Evolutionary conservation across 2,797 vertebrate species (phyloP), one percentile per base, ranked within the genome.

Genomic region (Tenualosa thibaudeaui): DNA sequence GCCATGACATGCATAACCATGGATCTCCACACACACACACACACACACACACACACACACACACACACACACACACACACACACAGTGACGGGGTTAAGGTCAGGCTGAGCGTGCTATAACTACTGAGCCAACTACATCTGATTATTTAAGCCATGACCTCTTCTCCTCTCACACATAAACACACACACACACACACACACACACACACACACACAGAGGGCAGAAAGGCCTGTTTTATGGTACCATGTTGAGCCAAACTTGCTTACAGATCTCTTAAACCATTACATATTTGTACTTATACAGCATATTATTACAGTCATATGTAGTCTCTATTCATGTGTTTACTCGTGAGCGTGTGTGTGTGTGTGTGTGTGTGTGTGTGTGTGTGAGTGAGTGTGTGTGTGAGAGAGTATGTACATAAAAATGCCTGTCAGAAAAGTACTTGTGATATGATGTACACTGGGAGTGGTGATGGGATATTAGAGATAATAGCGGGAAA

Each of bases 101-200:
- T 54, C 83, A 71, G 71, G 84, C 26, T 81, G 84, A 60, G 83
- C 54, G 83, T 86, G 78, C 65, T 58, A 43, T 86, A 90, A 89
- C 89, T 89, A 89, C 89, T 91, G 89, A 91, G 88, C 87, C 89
- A 87, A 88, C 86, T 83, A 56, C 50, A 15, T n/a, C 58, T 58
- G 71, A 62, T 58, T 5, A n/a, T 40, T 46, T 83, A 81, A 58
- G 68, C 68, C 68, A 19, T 40, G 37, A 37, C 89, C 88, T 86
- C 83, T 68, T 65, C 0, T 37, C 68, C n/a, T 31, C 15, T 4
- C 46, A 1, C 46, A 49, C 26, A 12, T 3, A 24, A 83, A 83
- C 84, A 31, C 31, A 31, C 31, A 31, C 31, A 31, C 31, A 31
- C 1, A 81, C 58, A 40, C 31, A 10, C 22, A 53, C 31, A 81